Evolutionary conservation across 1,140 invertebrate genomes (phyloP).

Genomic region (Temnothorax nylanderi): DNA sequence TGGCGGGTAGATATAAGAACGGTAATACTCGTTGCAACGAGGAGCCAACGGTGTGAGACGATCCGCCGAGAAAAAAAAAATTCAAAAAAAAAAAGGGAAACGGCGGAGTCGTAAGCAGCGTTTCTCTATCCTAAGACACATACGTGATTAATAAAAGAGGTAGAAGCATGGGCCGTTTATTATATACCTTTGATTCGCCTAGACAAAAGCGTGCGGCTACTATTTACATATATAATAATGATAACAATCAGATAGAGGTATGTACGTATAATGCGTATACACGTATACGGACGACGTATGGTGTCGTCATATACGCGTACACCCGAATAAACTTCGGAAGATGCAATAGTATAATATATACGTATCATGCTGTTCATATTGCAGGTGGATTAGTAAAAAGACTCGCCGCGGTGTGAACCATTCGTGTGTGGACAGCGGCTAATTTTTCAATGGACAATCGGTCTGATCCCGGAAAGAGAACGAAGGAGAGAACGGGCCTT

Average conservation of each 20-base stretch:
- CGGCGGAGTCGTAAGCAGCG: slow-evolving; percentile 80
- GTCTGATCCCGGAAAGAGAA: slow-evolving; percentile 56
- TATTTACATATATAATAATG: slow-evolving; percentile 82
- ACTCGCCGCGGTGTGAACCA: slow-evolving; percentile 62
- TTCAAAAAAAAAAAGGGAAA: slow-evolving; percentile 43
- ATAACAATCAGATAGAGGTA: slow-evolving; percentile 73
- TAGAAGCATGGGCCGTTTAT: slow-evolving; percentile 79
- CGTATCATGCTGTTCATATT: slow-evolving; percentile 78
- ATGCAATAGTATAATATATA: slow-evolving; percentile 76
- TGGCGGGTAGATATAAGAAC: slow-evolving; percentile 13
- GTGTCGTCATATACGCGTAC: slow-evolving; percentile 50
- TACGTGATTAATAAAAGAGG: slow-evolving; percentile 80
- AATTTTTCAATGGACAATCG: slow-evolving; percentile 30
- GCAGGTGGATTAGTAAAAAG: slow-evolving; percentile 78
- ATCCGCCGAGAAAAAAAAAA: slow-evolving; percentile 39
- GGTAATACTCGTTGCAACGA: slow-evolving; percentile 65
- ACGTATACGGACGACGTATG: slow-evolving; percentile 7
- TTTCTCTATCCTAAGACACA: slow-evolving; percentile 82
- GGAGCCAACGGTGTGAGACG: slow-evolving; percentile 66
- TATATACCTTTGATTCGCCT: slow-evolving; percentile 81
- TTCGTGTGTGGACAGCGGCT: slow-evolving; percentile 16
- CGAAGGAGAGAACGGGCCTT: background rate
- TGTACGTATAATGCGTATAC: slow-evolving; percentile 62
- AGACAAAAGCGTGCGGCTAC: slow-evolving; percentile 83
- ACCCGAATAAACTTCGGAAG: slow-evolving; percentile 70